phyloP scores from a whole-genome alignment of 2,888 invertebrate genomes.

The Acanthoscelides obtectus region DNA sequence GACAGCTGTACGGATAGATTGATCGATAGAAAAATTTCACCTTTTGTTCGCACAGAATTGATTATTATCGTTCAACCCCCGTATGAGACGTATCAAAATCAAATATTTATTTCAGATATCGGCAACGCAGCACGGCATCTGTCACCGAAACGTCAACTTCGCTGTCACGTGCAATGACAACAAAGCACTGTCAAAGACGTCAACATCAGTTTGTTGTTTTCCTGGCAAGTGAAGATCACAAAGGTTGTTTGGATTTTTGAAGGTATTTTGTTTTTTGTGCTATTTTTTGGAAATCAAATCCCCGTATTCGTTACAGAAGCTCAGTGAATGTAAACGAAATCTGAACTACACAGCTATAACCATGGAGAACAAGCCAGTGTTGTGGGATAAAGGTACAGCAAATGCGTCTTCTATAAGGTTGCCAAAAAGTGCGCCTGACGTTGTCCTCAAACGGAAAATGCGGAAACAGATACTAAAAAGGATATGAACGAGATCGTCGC shows the following conservation, averaged over 20 bases:
- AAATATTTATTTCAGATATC: neutral
- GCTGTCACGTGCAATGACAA: neutral
- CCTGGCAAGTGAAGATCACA: neutral
- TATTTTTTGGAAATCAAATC: neutral
- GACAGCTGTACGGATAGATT: too few species aligned
- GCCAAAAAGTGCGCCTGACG: neutral
- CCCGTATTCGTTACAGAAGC: neutral
- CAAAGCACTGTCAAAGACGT: neutral
- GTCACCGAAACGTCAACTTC: neutral
- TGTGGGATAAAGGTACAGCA: conserved; percentile 13
- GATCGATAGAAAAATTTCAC: too few species aligned
- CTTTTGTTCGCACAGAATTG: too few species aligned
- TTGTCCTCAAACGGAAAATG: conserved; percentile 1
- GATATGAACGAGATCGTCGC: conserved; percentile 23
- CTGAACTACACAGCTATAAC: conserved; percentile 3
- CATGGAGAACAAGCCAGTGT: conserved; percentile 17
- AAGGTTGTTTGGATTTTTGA: neutral
- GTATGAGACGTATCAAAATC: neutral
- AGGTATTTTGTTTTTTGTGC: neutral
- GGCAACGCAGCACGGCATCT: neutral
- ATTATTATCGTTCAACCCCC: neutral
- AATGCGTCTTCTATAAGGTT: neutral
- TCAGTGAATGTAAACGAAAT: neutral
- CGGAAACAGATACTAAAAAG: conserved; percentile 3
- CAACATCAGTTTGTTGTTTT: neutral